phyloP scores from a whole-genome alignment of 2,797 vertebrate species.

The Prionace glauca region DNA sequence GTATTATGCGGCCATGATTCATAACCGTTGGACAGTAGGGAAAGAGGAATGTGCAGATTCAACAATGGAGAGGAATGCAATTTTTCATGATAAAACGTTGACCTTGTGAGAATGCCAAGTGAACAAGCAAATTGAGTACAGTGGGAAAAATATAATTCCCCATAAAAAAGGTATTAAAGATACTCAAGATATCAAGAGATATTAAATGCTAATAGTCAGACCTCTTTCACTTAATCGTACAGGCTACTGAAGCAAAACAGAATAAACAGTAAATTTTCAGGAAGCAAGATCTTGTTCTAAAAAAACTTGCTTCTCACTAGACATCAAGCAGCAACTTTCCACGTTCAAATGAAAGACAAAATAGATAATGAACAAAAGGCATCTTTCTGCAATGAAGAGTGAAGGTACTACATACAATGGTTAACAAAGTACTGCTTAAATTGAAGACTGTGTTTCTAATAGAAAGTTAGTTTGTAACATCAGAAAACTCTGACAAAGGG shows the following conservation, averaged over 20 bases:
- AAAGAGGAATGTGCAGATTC: background rate
- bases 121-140: background rate
- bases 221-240: background rate
- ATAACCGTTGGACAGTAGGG: background rate
- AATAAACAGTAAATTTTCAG: background rate
- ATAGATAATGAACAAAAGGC: background rate
- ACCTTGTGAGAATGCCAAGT: background rate
- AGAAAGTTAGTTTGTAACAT: background rate
- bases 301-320: background rate
- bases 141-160: background rate
- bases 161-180: background rate
- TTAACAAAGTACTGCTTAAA: background rate
- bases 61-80: background rate
- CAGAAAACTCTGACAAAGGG: background rate
- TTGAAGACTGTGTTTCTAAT: background rate
- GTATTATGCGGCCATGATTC: no score
- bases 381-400: background rate
- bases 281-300: background rate
- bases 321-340: background rate
- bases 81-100: background rate
- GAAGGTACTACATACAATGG: background rate
- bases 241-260: background rate
- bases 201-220: background rate
- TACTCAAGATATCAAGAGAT: background rate
- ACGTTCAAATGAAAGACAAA: background rate